Evolutionary conservation across 2,797 vertebrate species (phyloP).

Genomic region (Smutsia gigantea): DNA sequence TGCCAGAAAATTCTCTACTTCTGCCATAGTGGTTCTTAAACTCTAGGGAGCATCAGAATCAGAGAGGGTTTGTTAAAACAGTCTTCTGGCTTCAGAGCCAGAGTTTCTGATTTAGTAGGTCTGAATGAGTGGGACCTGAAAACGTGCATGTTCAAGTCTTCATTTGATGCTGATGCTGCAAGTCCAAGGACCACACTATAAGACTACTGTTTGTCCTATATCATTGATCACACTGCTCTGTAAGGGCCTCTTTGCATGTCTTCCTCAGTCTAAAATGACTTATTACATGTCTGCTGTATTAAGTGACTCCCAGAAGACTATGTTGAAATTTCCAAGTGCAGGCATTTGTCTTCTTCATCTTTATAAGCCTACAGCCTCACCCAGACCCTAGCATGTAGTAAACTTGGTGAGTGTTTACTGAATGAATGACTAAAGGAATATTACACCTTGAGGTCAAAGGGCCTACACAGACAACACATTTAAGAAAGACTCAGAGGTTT

Average conservation of each 20-base stretch:
- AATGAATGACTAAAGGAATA: not conserved
- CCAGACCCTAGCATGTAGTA: not conserved
- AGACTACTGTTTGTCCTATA: not conserved
- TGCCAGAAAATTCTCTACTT: not conserved
- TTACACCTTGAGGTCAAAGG: slow-evolving; percentile 10
- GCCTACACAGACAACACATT: not conserved
- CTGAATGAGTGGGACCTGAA: not conserved
- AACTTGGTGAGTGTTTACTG: not conserved
- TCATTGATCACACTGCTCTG: not conserved
- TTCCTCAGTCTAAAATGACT: not conserved
- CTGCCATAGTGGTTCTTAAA: not conserved
- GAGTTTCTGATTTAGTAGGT: not conserved
- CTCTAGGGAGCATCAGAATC: not conserved
- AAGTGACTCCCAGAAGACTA: not conserved
- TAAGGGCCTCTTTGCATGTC: not conserved
- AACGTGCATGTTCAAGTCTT: not conserved
- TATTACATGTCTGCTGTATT: not conserved
- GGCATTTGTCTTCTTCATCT: slow-evolving; percentile 9
- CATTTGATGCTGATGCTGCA: not conserved
- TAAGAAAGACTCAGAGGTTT: not conserved
- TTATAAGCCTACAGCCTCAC: not conserved
- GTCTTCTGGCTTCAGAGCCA: not conserved
- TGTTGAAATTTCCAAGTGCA: not conserved
- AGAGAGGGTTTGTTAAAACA: not conserved
- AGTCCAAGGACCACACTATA: not conserved